Evolutionary conservation across 1,140 invertebrate species (phyloP), one percentile per base, ranked within the genome.

Genomic region (Papilio aristodemus): DNA sequence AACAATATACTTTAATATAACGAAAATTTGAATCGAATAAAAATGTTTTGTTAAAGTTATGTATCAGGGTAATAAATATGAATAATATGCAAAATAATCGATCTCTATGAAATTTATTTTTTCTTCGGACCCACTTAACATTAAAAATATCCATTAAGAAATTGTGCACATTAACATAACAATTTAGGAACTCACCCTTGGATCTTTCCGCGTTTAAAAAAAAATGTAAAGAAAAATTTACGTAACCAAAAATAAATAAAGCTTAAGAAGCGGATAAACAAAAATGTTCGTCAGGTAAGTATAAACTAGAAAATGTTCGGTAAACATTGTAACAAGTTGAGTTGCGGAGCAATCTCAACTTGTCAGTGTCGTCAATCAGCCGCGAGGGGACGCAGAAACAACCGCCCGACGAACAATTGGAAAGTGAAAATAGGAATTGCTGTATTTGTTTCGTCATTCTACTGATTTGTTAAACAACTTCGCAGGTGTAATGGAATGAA

Each of bases 361-460:
- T 76, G 80, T 73, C 75, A 63, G 62, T 68, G 71, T 76, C 69
- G 74, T 76, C 73, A 77, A 79, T 79, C 78, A 71, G 75, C 63
- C 63, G 63, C 19, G 22, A 36, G 63, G 64, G 69, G 62, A 62
- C 67, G 69, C 71, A 80, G 80, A 84, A 83, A 82, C 76, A 78
- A 79, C 71, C 63, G 22, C 2, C 38, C 67, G 46, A 54, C 72
- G 71, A 86, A 83, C 80, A 81, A 81, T 84, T 74, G 77, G 70
- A 82, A 83, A 84, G 77, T 79, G 79, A 79, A 83, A 86, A 86
- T 80, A 84, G 75, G 68, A 73, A 77, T 76, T 80, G 75, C 76
- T 75, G 74, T 75, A 80, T 83, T 83, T 80, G 82, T 84, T 81
- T 78, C 78, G 77, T 81, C 79, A 83, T 79, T 73, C 77, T 70